Base-by-base conservation (phyloP, 2,888 invertebrate species). In the Itoplectis maculator region DNA sequence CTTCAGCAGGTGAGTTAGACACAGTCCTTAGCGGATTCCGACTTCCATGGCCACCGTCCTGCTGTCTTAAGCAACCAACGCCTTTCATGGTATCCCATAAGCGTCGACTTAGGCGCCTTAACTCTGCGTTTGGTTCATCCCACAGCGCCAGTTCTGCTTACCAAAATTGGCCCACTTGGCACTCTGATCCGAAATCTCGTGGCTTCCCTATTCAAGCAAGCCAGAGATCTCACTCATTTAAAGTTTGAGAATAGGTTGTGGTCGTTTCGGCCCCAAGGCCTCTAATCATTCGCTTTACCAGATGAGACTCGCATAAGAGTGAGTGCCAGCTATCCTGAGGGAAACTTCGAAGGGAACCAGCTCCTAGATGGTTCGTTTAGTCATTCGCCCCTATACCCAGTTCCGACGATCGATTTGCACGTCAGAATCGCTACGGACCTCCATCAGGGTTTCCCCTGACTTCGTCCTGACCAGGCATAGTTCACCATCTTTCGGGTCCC, bases 341-440 rank as follows among this genome's bases (percentile, higher is more conserved):
- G 95, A 95, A 95, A 95, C 95, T 95, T 95, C 95, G 94, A 95
- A 94, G 94, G 95, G 95, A 95, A 95, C 95, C 95, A 96, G 95
- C 95, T 95, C 95, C 95, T 95, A 95, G 95, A 95, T 95, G 95
- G 95, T 95, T 95, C 95, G 95, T 95, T 95, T 95, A 94, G 94
- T 94, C 94, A 94, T 94, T 94, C 94, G 94, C 94, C 95, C 94
- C 95, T 95, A 95, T 95, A 95, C 95, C 94, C 95, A 95, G 94
- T 94, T 96, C 95, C 93, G 94, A 95, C 95, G 95, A 96, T 95
- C 95, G 95, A 96, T 96, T 96, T 96, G 95, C 95, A 95, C 95
- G 95, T 95, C 95, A 95, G 95, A 95, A 95, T 94, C 95, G 95
- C 95, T 95, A 93, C 95, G 95, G 95, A 94, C 95, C 94, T 95